Conservation (phyloP, 2,888 invertebrate species). For the Diloba caeruleocephala region DNA sequence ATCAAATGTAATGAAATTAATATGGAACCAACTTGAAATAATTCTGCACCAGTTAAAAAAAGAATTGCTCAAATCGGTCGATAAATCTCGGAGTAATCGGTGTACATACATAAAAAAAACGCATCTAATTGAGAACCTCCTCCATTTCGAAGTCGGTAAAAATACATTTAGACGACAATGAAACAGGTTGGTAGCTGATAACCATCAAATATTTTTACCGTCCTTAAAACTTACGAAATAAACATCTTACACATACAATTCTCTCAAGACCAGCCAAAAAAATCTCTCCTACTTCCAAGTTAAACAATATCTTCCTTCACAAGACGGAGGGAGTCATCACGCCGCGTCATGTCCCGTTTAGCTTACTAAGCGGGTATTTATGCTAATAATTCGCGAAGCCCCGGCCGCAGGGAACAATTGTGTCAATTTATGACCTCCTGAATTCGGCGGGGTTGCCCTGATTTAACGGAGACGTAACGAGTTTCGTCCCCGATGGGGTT, state of each 20-base stretch:
- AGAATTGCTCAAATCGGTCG: no score
- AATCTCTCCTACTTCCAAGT: slow-evolving; percentile 38
- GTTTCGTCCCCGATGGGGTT: slow-evolving; percentile 39
- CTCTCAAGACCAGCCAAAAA: slow-evolving; percentile 5
- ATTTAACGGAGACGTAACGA: slow-evolving; percentile 67
- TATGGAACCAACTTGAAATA: no score
- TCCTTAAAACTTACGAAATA: slow-evolving; percentile 6
- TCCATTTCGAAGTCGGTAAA: no score
- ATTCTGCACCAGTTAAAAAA: no score
- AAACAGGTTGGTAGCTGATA: no score
- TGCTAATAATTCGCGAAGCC: slow-evolving; percentile 71
- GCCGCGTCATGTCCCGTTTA: slow-evolving; percentile 63
- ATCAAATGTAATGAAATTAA: no score
- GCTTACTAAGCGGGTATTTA: slow-evolving; percentile 78
- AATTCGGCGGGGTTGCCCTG: slow-evolving; percentile 70
- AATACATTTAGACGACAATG: no score
- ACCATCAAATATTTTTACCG: neutral
- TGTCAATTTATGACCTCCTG: slow-evolving; percentile 74
- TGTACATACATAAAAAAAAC: no score
- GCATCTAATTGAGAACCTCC: no score
- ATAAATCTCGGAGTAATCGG: no score
- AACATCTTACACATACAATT: slow-evolving; percentile 19
- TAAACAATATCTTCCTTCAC: slow-evolving; percentile 49
- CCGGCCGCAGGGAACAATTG: slow-evolving; percentile 70
- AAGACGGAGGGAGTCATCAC: slow-evolving; percentile 47